Base-by-base conservation (phyloP, 2,888 invertebrate species). In the Pyrgus malvae region DNA sequence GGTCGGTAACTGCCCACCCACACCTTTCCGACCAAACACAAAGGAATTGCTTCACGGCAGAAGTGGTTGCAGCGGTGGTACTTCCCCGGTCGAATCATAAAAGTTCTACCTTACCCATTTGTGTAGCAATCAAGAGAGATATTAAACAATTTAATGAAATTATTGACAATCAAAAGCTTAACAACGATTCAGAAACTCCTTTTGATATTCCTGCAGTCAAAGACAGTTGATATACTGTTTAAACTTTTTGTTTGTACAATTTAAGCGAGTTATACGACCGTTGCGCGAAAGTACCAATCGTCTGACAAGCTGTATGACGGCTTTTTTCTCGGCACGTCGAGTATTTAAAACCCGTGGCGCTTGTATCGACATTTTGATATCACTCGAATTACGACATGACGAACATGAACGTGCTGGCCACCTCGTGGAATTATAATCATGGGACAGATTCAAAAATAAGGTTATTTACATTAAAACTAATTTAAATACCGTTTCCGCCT, bases 221-320 rank as follows among this genome's bases (percentile, higher is more conserved):
- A 25, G 12, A 7, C 27, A 40, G 11, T 31, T 12, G 27, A 33
- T 31, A 45, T 21, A 23, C 40, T 41, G 40, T 11, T 31, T 40
- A 40, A 40, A 40, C 17, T 29, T 49, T 49, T 40, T 33, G 14
- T 14, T 31, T 3, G 14, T 41, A 16, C 33, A 50, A 42, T 21
- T 35, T 41, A 25, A 17, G 17, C 25, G 33, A 12, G 23, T 37
- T 37, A 51, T 51, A 44, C 37, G 44, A 11, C 11, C 44, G 19
- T 29, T 38, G 44, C 42, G 25, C 37, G 25, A 44, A 53, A 45
- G 33, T 33, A 50, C 23, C 33, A 27, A 48, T 37, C 48, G 12
- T 49, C 41, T 21, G 44, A 37, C 50, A 42, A 35, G 25, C n/a
- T 25, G 42, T 35, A 14, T 1, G 35, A 42, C 44, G n/a, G 29